Conservation (phyloP, 2,113 vertebrate genomes). For the Trematocara macrostoma region DNA sequence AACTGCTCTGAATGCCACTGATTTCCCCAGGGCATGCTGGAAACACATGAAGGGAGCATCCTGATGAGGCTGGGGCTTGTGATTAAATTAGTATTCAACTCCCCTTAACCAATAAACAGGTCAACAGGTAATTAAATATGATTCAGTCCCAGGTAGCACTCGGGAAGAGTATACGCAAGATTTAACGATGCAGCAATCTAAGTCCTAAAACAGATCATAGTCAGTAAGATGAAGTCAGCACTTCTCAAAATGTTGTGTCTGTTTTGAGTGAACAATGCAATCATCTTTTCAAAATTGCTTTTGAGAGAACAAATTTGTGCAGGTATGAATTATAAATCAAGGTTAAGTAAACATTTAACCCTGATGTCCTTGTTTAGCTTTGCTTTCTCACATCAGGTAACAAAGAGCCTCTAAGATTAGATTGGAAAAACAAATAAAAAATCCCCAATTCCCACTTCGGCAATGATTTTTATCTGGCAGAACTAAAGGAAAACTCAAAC, state of each 20-base stretch:
- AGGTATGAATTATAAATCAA: constrained; percentile 16
- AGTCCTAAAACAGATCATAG: neutral
- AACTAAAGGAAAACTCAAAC: neutral
- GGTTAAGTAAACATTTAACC: neutral
- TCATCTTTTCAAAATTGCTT: neutral
- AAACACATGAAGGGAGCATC: neutral
- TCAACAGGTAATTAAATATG: constrained; percentile 44
- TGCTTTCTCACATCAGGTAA: neutral
- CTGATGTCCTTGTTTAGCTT: neutral
- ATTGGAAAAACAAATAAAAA: neutral
- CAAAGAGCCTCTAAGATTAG: neutral
- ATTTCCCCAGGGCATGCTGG: constrained; percentile 48
- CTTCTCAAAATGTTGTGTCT: neutral
- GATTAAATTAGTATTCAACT: constrained; percentile 49
- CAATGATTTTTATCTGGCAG: neutral
- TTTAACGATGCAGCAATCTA: neutral
- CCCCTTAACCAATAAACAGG: constrained; percentile 36
- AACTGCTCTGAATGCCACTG: constrained; percentile 18
- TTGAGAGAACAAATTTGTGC: neutral
- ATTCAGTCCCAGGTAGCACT: neutral
- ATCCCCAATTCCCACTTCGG: neutral
- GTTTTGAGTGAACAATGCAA: constrained; percentile 4
- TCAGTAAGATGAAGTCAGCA: neutral
- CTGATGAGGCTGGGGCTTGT: constrained; percentile 8
- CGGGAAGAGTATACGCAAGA: neutral